Conservation (phyloP, 2,797 vertebrate genomes). For the Poeciliopsis turneri region DNA sequence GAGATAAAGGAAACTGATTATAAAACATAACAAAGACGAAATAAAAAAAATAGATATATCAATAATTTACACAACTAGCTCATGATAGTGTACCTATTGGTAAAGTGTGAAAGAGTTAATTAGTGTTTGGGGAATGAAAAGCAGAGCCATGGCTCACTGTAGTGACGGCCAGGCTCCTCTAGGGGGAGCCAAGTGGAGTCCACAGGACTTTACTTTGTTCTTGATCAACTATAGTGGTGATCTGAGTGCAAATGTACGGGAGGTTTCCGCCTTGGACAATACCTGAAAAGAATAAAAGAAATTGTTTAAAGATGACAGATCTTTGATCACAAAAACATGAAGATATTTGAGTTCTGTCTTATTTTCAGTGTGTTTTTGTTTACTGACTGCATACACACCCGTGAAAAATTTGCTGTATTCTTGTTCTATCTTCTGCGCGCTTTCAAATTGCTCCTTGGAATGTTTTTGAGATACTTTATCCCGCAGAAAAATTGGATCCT, state of each 20-base stretch:
- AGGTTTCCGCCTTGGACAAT: conserved; percentile 95
- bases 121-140: conserved; percentile 72
- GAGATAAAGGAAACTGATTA: conserved; percentile 66
- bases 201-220: conserved; percentile 99
- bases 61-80: conserved; percentile 76
- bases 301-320: not conserved
- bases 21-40: conserved; percentile 71
- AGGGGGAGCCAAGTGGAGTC: conserved; percentile 92
- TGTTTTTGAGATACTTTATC: conserved; percentile 99
- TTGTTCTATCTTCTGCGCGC: conserved; percentile 94
- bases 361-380: not conserved
- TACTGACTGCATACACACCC: conserved; percentile 82
- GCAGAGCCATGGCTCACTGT: conserved; percentile 53
- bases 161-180: conserved; percentile 72
- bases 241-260: conserved; percentile 97
- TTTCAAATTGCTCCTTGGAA: conserved; percentile 99
- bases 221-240: conserved; percentile 94
- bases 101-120: conserved; percentile 71
- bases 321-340: not conserved
- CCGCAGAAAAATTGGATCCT: conserved; percentile 93
- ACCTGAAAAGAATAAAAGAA: conserved; percentile 78
- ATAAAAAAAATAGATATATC: conserved; percentile 70
- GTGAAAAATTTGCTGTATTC: conserved; percentile 98
- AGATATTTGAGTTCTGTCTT: not conserved
- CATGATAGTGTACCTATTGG: conserved; percentile 80